Evolutionary conservation across 53 echinoderm and acorn worm species (phyloP).

Genomic region (Patiria pectinifera): DNA sequence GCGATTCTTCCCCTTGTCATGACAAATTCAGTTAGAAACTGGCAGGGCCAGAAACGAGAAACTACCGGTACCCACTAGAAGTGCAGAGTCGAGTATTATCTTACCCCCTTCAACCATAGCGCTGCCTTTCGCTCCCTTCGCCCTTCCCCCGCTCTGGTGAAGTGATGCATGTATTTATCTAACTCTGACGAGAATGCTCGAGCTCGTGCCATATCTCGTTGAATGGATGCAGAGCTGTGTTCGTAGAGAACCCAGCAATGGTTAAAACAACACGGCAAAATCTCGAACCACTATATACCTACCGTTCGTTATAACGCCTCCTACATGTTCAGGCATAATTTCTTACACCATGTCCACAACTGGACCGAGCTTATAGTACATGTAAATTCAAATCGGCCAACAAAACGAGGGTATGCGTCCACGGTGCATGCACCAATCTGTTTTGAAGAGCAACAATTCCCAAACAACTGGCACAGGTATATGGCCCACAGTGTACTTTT

Average conservation of each 20-base stretch:
- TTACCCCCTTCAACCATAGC: slow-evolving; percentile 36
- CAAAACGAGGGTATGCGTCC: no score
- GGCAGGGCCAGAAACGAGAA: not conserved
- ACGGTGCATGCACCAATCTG: no score
- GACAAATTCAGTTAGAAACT: slow-evolving; percentile 16
- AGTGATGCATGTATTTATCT: slow-evolving; percentile 31
- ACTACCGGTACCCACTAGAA: not conserved
- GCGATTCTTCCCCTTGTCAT: no score
- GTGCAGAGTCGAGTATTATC: slow-evolving; percentile 29
- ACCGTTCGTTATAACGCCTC: not conserved
- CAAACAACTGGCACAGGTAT: no score
- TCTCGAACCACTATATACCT: not conserved
- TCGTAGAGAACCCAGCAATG: not conserved
- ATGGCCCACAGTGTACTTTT: no score
- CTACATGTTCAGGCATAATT: not conserved
- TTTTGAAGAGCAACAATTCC: no score
- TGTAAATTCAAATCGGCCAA: no score
- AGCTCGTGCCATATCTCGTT: not conserved
- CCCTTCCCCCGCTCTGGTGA: not conserved
- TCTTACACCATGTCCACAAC: no score
- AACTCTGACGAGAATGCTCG: slow-evolving; percentile 22
- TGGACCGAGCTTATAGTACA: no score
- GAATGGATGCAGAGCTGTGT: slow-evolving; percentile 3
- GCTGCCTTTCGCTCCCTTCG: not conserved
- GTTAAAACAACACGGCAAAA: slow-evolving; percentile 11